Evolutionary conservation across 2,113 vertebrate species (phyloP), one percentile per base, ranked within the genome.

Genomic region (Lasiurus cinereus): DNA sequence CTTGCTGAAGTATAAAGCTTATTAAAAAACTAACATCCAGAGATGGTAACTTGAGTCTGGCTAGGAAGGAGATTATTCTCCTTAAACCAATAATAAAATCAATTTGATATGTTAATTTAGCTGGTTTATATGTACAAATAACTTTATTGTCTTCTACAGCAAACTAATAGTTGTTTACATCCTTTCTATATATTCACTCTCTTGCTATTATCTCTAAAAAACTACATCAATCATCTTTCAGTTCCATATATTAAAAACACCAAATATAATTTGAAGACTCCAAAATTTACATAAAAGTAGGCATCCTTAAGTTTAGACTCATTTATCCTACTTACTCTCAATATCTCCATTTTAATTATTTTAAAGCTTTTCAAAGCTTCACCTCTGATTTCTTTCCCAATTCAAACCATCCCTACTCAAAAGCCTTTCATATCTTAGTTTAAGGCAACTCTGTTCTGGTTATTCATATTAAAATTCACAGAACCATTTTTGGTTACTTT

Each of bases 161-260:
- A 87, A 89, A 83, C 1, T 50, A 78, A 48, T 5, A 52, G 18
- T 24, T 83, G 2, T 79, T 96, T 95, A 48, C 29, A 62, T 4
- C 64, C 4, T 2, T 10, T 50, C 0, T 31, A 21, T 36, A 14
- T n/a, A 70, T 83, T 76, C 31, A 36, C 16, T 16, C 3, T 76
- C 36, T 72, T 74, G 3, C 5, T 6, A 18, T n/a, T 82, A 56
- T 59, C 8, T 70, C 36, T 86, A 67, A 73, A 78, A 83, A 83
- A 31, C 10, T 1, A 29, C 0, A 36, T 22, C 24, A 90, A 12
- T 62, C 0, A 24, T 0, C 1, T 29, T n/a, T 92, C 6, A 21
- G 1, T 74, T 62, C 52, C 27, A 80, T 67, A 39, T 2, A 76
- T 22, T 72, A 89, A 72, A 70, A 70, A 31, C 1, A 82, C 16